Base-by-base conservation (phyloP, 2,797 vertebrate species). In the Threskiornis aethiopicus region DNA sequence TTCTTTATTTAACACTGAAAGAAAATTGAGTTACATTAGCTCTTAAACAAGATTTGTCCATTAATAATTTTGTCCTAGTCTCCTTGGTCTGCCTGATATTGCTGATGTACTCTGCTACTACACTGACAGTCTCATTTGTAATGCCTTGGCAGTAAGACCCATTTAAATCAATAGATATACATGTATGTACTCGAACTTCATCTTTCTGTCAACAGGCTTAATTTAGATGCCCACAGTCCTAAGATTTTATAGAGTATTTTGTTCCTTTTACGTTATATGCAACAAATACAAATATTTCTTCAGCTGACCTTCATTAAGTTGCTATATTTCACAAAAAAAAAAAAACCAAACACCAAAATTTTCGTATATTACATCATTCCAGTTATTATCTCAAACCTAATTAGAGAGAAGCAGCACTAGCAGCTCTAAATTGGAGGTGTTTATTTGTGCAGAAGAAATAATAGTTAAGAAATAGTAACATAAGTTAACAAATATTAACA, bases 101-200 rank as follows among this genome's bases (percentile, higher is more conserved):
- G 89, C 66, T 88, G 90, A 94, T 58, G 51, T 91, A 76, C 58
- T 83, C 64, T 80, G 37, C 92, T 85, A 16, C 77, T 39, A 51
- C 52, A 28, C 65, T 89, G 94, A 70, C 87, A 89, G 51, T 76
- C 81, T 84, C 80, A 89, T 91, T 93, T 96, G 83, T 78, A 96
- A 93, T 41, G 80, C 49, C 73, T 88, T 85, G 75, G 86, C 82
- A 95, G 66, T 62, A 80, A 93, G 59, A 76, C 21, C 25, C 82
- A 92, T 83, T 95, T 90, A 89, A 97, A 96, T 92, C 73, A 80
- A 90, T 39, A 96, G 54, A 87, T 79, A 84, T 33, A 86, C 77
- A 93, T 42, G 28, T 49, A 91, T 71, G 86, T 89, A 44, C 42
- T 73, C 47, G 90, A 86, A 90, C 67, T 75, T 85, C 55, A 90